Evolutionary conservation across 2,888 invertebrate genomes (phyloP).

Genomic region (Acronicta psi): DNA sequence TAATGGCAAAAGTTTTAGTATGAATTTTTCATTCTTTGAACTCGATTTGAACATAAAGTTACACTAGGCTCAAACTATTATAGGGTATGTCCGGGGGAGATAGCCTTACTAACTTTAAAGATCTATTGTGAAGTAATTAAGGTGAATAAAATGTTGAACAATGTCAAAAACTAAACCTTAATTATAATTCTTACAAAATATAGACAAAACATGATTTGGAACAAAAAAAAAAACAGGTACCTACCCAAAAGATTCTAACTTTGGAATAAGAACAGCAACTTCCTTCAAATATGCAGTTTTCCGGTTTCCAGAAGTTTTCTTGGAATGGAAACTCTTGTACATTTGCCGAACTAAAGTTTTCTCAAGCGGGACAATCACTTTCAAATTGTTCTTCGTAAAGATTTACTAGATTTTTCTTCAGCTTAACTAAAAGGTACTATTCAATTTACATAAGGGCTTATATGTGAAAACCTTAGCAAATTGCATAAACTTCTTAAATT

Average conservation of each 20-base stretch:
- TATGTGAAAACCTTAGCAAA: conserved; percentile 41
- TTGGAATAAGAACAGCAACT: conserved; percentile 9
- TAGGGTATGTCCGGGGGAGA: too few relatives aligned
- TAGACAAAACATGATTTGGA: too few relatives aligned
- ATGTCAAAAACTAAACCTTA: too few relatives aligned
- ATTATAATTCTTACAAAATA: too few relatives aligned
- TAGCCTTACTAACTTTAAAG: too few relatives aligned
- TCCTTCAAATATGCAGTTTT: conserved; percentile 13
- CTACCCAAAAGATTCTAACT: neutral
- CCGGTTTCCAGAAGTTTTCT: conserved; percentile 13
- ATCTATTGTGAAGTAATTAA: too few relatives aligned
- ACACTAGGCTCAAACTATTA: conserved; percentile 1
- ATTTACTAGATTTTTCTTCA: conserved; percentile 15
- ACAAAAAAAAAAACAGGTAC: too few relatives aligned
- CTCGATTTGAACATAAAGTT: neutral
- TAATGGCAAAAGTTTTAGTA: too few relatives aligned
- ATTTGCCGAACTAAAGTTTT: neutral
- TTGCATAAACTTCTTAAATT: conserved; percentile 46
- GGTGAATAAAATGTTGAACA: too few relatives aligned
- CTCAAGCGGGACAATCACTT: conserved; percentile 1
- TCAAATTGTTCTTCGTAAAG: conserved; percentile 3
- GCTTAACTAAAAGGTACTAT: conserved; percentile 32
- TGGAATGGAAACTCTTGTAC: conserved; percentile 2
- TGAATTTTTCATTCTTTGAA: neutral
- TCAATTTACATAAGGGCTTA: conserved; percentile 43